Evolutionary conservation across 2,888 invertebrate species (phyloP), one percentile per base, ranked within the genome.

Genomic region (Hypomecis punctinalis): DNA sequence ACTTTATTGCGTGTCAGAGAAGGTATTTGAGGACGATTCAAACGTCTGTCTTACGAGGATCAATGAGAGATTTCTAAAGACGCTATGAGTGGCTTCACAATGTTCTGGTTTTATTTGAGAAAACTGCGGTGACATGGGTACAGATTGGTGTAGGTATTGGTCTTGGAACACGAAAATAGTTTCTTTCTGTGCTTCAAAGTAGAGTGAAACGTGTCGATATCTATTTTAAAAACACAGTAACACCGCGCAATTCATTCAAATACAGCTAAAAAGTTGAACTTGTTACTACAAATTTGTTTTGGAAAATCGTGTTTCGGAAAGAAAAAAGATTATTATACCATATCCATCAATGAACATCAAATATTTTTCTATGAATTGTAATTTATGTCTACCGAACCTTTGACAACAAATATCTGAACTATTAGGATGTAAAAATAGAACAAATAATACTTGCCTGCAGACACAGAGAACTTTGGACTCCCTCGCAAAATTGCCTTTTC

Each of bases 1-100:
- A 66, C 56, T 56, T 67, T 69, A 67, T 69, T 66, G 54, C 54
- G 58, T 61, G 55, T 59, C 61, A 58, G 39, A 45, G 57, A 61
- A 58, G 62, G 58, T 57, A 60, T 60, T 68, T 61, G 49, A 49
- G 49, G 46, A 40, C 43, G 63, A 59, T 58, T 49, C 53, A 59
- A 48, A 33, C 48, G 63, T 23, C 47, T 45, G n/a, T 47, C 47
- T 51, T 13, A 45, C n/a, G 58, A 47, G 49, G 48, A 46, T 42
- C 43, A 33, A 58, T 63, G 43, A 39, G 11, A 37, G 37, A 46
- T 62, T 59, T 61, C 54, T 61, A 46, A 55, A 42, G 46, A 47
- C 13, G 47, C 40, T 42, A 49, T 23, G 23, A 23, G 23, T 23
- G 1, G 1, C 23, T 23, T 23, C 23, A 23, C 23, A 23, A 51